Evolutionary conservation across 1,140 invertebrate genomes (phyloP).

Genomic region (Contarinia nasturtii): DNA sequence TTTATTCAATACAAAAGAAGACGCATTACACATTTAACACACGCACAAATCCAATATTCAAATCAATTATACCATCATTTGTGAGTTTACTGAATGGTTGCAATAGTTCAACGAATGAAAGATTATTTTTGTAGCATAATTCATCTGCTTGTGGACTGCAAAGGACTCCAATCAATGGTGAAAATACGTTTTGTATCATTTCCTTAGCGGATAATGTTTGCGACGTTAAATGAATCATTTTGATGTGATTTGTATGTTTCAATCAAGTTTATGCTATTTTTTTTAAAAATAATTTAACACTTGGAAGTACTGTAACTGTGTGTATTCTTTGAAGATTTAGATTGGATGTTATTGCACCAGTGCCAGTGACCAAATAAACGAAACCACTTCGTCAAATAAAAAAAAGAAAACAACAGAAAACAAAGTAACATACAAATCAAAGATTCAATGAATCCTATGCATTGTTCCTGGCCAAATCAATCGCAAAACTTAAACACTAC

Average conservation of each 20-base stretch:
- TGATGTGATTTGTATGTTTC: neutral
- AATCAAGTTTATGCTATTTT: neutral
- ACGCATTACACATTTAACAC: neutral
- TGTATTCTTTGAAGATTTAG: too few relatives aligned
- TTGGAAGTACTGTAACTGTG: neutral
- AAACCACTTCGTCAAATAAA: neutral
- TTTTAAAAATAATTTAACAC: neutral
- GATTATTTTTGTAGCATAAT: slow-evolving; percentile 75
- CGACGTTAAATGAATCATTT: slow-evolving; percentile 23
- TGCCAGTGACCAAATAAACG: neutral
- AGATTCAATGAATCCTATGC: too few relatives aligned
- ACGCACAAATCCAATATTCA: slow-evolving; percentile 2
- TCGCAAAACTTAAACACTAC: too few relatives aligned
- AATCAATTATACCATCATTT: slow-evolving; percentile 43
- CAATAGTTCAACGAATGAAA: slow-evolving; percentile 73
- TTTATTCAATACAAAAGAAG: slow-evolving; percentile 13
- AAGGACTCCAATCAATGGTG: slow-evolving; percentile 69
- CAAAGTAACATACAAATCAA: neutral
- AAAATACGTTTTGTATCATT: slow-evolving; percentile 76
- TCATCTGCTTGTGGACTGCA: slow-evolving; percentile 63
- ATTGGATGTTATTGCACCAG: neutral
- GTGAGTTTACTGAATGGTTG: slow-evolving; percentile 72
- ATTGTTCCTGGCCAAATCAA: too few relatives aligned
- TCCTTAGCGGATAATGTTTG: slow-evolving; percentile 44
- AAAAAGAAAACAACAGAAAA: neutral